These are phyloP conservation scores for Carpatolechia fugitivella DNA, from an alignment of 2,888 invertebrate species.

Conservation along the genomic window DNA sequence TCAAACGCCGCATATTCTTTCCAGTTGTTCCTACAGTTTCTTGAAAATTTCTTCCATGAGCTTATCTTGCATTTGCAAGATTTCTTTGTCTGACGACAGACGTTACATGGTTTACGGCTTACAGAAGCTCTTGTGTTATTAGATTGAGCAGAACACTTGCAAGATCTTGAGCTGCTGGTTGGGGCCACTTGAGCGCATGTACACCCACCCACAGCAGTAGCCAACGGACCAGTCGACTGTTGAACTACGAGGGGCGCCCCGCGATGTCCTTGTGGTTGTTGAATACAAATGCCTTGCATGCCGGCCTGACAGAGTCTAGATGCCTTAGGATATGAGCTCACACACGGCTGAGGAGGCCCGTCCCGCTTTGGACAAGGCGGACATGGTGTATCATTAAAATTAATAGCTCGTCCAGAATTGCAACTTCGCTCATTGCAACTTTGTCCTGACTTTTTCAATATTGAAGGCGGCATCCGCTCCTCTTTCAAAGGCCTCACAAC, in stretches of 20 bases:
- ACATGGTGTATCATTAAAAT: not conserved
- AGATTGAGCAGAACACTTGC: too few relatives aligned
- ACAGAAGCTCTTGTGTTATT: too few relatives aligned
- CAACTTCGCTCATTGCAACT: not conserved
- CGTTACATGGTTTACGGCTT: not conserved
- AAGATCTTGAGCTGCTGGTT: not conserved
- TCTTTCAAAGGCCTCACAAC: constrained; percentile 36
- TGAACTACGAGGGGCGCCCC: too few relatives aligned
- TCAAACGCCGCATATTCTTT: not conserved
- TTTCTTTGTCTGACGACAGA: not conserved
- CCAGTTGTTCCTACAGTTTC: not conserved
- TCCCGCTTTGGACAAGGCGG: not conserved
- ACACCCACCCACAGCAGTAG: too few relatives aligned
- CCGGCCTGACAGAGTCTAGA: not conserved
- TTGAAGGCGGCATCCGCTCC: not conserved
- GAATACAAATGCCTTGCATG: not conserved
- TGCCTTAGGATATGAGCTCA: not conserved
- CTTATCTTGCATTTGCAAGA: not conserved
- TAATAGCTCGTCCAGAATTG: not conserved
- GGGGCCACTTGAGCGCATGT: not conserved
- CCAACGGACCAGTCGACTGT: too few relatives aligned
- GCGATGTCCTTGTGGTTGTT: not conserved
- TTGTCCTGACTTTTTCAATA: not conserved
- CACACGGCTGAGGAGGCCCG: too few relatives aligned
- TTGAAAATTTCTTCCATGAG: not conserved